phyloP scores from a whole-genome alignment of 2,797 vertebrate species.

The Lophura swinhoii region DNA sequence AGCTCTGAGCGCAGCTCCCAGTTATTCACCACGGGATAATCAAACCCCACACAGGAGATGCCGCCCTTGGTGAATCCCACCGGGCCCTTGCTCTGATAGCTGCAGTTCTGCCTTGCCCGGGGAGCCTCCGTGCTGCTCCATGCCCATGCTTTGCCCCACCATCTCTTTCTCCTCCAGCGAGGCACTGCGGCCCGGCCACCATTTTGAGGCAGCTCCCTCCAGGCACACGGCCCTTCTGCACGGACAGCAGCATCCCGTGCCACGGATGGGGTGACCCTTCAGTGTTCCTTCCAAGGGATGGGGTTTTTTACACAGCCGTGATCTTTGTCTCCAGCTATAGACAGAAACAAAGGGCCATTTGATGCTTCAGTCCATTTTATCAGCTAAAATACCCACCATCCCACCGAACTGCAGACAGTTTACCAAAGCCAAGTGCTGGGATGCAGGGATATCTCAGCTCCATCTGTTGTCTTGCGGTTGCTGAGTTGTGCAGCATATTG shows the following conservation, averaged over 20 bases:
- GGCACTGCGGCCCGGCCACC: background rate
- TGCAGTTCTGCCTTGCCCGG: background rate
- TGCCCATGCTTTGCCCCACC: slow-evolving; percentile 7
- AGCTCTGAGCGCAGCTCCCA: background rate
- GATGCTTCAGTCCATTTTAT: background rate
- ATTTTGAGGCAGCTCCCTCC: background rate
- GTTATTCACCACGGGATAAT: background rate
- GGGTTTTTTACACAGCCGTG: background rate
- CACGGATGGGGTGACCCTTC: background rate
- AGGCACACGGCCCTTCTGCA: background rate
- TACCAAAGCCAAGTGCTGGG: background rate
- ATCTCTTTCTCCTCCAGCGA: background rate
- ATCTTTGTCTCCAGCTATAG: background rate
- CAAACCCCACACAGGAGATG: slow-evolving; percentile 3
- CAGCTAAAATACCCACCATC: background rate
- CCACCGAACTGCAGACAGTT: background rate
- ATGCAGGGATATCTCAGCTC: background rate
- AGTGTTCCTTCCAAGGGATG: background rate
- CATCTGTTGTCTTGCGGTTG: background rate
- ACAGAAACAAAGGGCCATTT: background rate
- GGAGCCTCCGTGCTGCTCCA: background rate
- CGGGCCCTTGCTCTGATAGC: background rate
- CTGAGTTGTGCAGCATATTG: background rate
- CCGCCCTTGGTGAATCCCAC: background rate
- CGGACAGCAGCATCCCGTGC: background rate